Percentiles rank a stretch among this genome's conserved stretches.
Evolutionary conservation across 2,797 vertebrate genomes (phyloP).

Genomic region (Parauchenoglanis punctatus): DNA sequence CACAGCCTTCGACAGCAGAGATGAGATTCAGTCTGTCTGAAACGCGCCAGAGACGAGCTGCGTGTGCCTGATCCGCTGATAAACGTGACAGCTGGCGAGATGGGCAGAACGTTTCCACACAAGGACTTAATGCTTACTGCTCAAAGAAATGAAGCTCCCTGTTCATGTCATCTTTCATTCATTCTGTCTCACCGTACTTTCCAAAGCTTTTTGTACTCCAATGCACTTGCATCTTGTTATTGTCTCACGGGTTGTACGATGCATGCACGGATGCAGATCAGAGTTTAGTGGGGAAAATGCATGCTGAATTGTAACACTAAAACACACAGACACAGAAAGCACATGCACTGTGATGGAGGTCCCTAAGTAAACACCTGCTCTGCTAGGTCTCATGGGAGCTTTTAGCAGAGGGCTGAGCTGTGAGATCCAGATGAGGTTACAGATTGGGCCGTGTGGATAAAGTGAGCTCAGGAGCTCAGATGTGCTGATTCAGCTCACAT

Average conservation of each 20-base stretch:
- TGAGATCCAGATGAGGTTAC: conserved; percentile 44
- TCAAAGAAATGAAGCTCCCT: conserved; percentile 13
- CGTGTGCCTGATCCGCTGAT: neutral
- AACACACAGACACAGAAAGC: neutral
- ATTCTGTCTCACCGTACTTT: neutral
- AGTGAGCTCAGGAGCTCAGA: conserved; percentile 42
- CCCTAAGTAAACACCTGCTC: conserved; percentile 35
- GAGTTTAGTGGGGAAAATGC: neutral
- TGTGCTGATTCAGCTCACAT: conserved; percentile 56
- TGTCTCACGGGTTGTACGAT: neutral
- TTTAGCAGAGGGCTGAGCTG: conserved; percentile 38
- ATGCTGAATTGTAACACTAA: neutral
- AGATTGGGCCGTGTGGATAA: conserved; percentile 42
- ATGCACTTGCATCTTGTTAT: neutral
- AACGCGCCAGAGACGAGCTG: conserved; percentile 13
- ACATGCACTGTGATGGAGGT: conserved; percentile 8
- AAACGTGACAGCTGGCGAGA: conserved; percentile 13
- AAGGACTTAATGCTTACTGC: conserved; percentile 1
- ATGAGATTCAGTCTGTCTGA: conserved; percentile 12
- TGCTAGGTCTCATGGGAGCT: conserved; percentile 40
- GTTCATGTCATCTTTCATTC: conserved; percentile 18
- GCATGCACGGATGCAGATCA: neutral
- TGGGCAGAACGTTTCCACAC: neutral
- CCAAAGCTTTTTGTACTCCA: neutral
- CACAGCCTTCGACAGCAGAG: conserved; percentile 7